A percentile compares a stretch with the other conserved stretches of the same genome.
Conservation (phyloP, 2,797 vertebrate genomes). For the Acanthurus leucopareius region DNA sequence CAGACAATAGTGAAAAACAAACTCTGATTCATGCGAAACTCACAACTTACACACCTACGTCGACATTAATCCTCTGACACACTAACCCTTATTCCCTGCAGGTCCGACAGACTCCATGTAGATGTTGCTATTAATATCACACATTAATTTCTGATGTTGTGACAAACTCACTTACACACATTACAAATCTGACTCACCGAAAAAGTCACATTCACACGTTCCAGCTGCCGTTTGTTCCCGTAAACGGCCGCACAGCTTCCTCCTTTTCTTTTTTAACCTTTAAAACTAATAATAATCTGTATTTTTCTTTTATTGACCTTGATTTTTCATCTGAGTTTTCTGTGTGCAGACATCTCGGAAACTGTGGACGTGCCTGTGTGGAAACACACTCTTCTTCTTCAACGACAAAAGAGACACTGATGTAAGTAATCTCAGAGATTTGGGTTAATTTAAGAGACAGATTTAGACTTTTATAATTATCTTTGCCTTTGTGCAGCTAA, state of each 20-base stretch:
- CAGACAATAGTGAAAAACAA: accelerated
- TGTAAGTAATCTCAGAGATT: conserved; percentile 72
- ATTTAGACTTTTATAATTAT: background rate
- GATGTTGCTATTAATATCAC: background rate
- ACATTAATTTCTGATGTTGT: background rate
- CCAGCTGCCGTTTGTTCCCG: background rate
- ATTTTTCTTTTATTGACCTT: background rate
- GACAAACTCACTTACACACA: background rate
- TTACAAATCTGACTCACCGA: conserved; percentile 23
- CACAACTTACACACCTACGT: background rate
- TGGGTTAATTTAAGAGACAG: background rate
- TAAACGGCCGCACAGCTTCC: background rate
- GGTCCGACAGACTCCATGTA: background rate
- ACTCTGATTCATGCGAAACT: background rate
- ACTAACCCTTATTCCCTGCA: background rate
- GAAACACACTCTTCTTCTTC: conserved; percentile 87
- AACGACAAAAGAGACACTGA: conserved; percentile 81
- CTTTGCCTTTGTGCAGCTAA: background rate
- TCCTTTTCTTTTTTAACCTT: background rate
- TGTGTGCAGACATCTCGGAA: conserved; percentile 81
- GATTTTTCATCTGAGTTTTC: background rate
- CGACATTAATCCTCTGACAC: background rate
- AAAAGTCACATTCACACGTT: background rate
- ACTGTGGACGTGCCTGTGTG: conserved; percentile 88
- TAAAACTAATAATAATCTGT: background rate